Evolutionary conservation across 2,797 vertebrate genomes (phyloP).

Genomic region (Crenichthys baileyi): DNA sequence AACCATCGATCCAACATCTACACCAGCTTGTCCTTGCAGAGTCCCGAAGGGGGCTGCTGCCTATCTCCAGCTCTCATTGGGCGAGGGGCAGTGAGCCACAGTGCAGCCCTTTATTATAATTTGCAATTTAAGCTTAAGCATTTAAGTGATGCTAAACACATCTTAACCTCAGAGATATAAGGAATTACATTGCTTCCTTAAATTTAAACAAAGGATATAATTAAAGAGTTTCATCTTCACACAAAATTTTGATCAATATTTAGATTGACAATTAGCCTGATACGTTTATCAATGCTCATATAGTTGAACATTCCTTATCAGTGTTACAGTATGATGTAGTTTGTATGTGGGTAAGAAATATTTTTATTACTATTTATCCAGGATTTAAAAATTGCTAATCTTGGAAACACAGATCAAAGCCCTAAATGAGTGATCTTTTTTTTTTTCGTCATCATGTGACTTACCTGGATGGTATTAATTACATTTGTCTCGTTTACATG

Average conservation of each 20-base stretch:
- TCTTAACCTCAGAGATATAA: background rate
- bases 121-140: background rate
- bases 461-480: conserved; percentile 82
- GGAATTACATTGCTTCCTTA: background rate
- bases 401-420: conserved; percentile 25
- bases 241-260: background rate
- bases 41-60: no score
- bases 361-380: conserved; percentile 3
- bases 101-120: background rate
- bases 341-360: background rate
- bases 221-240: no score
- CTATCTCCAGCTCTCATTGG: background rate
- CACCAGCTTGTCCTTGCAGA: background rate
- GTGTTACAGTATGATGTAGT: background rate
- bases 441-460: conserved; percentile 68
- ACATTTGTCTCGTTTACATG: conserved; percentile 85
- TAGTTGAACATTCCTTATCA: background rate
- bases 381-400: conserved; percentile 5
- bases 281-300: background rate
- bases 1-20: background rate
- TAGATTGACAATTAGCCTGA: background rate
- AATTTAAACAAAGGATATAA: background rate
- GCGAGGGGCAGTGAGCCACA: background rate
- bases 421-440: conserved; percentile 51
- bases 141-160: background rate